A percentile compares a stretch with the other conserved stretches of the same genome.
Conservation (phyloP, 2,113 vertebrate genomes). For the Ctenomys sociabilis region DNA sequence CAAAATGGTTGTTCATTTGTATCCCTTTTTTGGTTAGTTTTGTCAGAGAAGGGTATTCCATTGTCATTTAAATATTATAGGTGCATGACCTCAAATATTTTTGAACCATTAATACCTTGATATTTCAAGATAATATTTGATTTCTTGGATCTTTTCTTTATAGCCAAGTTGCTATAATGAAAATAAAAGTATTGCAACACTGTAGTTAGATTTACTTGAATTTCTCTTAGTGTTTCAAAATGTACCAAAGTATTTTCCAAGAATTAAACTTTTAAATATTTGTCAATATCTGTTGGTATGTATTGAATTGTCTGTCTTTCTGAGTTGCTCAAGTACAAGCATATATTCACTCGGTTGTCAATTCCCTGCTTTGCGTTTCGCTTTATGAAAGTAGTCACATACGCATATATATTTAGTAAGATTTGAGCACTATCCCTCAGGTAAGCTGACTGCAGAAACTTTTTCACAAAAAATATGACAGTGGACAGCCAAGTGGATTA, state of each 20-base stretch:
- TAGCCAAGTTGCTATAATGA: neutral
- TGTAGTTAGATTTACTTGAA: neutral
- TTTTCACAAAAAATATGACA: constrained; percentile 56
- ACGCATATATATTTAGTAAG: neutral
- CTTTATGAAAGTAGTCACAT: neutral
- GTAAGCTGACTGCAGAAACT: neutral
- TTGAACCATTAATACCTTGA: neutral
- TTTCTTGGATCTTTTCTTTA: constrained; percentile 11
- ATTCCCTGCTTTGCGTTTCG: neutral
- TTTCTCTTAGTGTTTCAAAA: neutral
- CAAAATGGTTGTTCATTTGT: no score
- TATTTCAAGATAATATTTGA: neutral
- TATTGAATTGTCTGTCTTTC: neutral
- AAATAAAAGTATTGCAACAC: neutral
- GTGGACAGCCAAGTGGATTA: constrained; percentile 76
- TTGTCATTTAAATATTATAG: no score
- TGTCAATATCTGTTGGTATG: neutral
- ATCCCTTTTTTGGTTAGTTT: no score
- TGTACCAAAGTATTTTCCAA: neutral
- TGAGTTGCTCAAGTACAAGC: neutral
- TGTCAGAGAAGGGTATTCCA: no score
- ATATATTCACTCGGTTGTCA: neutral
- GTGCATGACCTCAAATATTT: no score
- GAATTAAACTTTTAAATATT: neutral
- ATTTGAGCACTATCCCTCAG: neutral